Conservation (phyloP, 2,888 invertebrate species). For the Sphaeridia pumilis region DNA sequence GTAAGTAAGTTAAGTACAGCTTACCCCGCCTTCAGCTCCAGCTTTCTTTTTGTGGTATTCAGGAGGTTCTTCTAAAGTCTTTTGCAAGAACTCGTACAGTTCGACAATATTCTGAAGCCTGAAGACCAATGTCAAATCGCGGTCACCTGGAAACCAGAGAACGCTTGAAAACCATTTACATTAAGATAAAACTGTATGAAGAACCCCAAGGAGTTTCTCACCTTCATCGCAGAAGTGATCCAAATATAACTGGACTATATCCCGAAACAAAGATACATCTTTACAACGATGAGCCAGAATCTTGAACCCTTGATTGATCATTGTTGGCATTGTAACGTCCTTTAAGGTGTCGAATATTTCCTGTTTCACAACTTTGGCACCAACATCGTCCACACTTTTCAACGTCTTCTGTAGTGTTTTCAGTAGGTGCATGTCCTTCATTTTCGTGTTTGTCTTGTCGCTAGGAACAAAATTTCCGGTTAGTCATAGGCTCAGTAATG, state of each 20-base stretch:
- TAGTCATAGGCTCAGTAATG: background rate
- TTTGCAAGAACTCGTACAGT: conserved; percentile 21
- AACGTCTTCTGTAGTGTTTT: conserved; percentile 48
- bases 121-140: conserved; percentile 27
- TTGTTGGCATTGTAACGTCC: conserved; percentile 37
- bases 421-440: conserved; percentile 74
- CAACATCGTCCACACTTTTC: conserved; percentile 15
- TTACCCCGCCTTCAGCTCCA: conserved; percentile 3
- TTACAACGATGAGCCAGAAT: conserved; percentile 28
- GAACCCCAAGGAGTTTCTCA: conserved; percentile 4
- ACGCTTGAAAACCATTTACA: conserved; percentile 2
- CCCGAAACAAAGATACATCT: conserved; percentile 15
- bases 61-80: conserved; percentile 22
- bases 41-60: conserved; percentile 17
- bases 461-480: conserved; percentile 42
- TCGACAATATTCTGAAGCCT: conserved; percentile 25
- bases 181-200: background rate
- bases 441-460: conserved; percentile 73
- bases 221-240: conserved; percentile 29
- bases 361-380: background rate
- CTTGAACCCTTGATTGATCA: conserved; percentile 37
- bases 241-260: conserved; percentile 21
- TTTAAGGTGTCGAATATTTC: conserved; percentile 30
- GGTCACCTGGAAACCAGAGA: conserved; percentile 17
- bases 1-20: too few species aligned